A percentile compares a stretch with the other conserved stretches of the same genome.
phyloP scores from a whole-genome alignment of 2,888 invertebrate species.

The Stenodera caucasica region DNA sequence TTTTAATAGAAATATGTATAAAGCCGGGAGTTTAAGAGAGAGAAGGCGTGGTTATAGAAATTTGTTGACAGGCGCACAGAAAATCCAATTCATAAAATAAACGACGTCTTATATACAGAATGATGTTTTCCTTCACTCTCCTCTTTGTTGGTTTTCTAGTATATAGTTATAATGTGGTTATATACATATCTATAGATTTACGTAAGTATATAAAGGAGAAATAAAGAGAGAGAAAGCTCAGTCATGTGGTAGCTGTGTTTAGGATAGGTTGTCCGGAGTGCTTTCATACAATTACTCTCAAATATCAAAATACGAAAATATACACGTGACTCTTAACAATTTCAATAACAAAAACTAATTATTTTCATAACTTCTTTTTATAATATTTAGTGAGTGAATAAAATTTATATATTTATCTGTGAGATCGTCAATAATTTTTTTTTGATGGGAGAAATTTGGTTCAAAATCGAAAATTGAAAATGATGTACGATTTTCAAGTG shows the following conservation, averaged over 20 bases:
- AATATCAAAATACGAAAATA: neutral
- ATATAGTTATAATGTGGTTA: neutral
- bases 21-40: neutral
- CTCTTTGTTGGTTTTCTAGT: neutral
- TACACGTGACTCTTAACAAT: no score
- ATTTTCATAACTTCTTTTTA: no score
- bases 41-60: slow-evolving; percentile 1
- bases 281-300: neutral
- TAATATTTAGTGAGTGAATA: no score
- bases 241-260: slow-evolving; percentile 8
- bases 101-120: neutral
- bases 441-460: no score
- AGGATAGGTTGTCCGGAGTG: neutral
- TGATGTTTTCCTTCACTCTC: neutral
- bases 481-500: no score
- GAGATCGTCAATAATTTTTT: no score
- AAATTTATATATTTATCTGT: no score
- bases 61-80: slow-evolving; percentile 4
- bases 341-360: no score
- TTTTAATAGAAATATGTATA: no score
- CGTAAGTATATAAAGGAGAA: neutral
- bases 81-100: slow-evolving; percentile 2
- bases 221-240: slow-evolving; percentile 9
- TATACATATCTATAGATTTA: neutral
- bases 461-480: no score